A percentile compares a stretch with the other conserved stretches of the same genome.
Conservation (phyloP, 2,888 invertebrate species). For the Melinopterus prodromus region DNA sequence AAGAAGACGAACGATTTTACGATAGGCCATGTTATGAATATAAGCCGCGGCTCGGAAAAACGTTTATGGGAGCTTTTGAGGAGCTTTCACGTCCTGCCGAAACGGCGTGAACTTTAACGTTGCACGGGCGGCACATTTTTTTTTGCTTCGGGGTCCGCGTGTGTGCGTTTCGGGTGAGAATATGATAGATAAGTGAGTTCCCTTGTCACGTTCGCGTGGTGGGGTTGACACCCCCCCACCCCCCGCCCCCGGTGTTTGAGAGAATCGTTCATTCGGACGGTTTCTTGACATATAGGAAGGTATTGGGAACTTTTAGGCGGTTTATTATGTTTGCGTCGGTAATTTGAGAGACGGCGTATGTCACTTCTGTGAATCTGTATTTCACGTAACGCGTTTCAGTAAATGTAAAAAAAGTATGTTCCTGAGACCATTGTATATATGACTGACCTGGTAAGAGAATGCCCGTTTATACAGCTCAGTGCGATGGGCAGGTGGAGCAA, state of each 20-base stretch:
- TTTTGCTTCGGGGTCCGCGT: neutral
- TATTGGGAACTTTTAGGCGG: neutral
- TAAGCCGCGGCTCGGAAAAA: slow-evolving; percentile 29
- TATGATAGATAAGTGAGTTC: slow-evolving; percentile 41
- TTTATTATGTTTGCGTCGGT: neutral
- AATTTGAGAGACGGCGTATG: neutral
- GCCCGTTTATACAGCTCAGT: too few species aligned
- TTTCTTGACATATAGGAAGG: neutral
- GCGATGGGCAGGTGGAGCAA: too few species aligned
- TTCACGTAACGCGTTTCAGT: neutral
- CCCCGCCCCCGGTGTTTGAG: neutral
- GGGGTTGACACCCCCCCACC: neutral
- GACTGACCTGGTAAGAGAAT: too few species aligned
- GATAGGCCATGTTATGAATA: neutral
- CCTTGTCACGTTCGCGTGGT: slow-evolving; percentile 24
- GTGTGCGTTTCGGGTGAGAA: slow-evolving; percentile 21
- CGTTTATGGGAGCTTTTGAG: slow-evolving; percentile 37
- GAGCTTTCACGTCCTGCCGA: neutral
- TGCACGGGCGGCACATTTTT: neutral
- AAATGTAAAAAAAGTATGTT: too few species aligned
- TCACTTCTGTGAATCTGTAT: neutral
- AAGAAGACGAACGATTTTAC: slow-evolving; percentile 4
- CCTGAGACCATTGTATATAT: too few species aligned
- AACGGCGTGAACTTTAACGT: slow-evolving; percentile 4
- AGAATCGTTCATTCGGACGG: neutral